A percentile compares a stretch with the other conserved stretches of the same genome.
phyloP scores from a whole-genome alignment of 1,140 invertebrate genomes.

The Bombus haemorrhoidalis region DNA sequence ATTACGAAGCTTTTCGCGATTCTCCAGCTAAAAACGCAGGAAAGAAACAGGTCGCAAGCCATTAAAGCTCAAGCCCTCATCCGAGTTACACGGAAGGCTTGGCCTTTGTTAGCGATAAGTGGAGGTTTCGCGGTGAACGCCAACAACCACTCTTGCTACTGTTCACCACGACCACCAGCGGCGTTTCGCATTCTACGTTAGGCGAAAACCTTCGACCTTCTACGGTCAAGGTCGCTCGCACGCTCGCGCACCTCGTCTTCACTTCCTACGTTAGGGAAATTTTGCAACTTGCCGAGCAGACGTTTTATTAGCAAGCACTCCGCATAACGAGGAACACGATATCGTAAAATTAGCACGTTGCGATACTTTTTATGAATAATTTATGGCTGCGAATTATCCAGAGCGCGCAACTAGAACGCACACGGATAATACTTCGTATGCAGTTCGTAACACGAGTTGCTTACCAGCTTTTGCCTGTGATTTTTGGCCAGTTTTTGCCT shows the following conservation, averaged over 20 bases:
- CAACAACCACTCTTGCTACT: not conserved
- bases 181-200: not conserved
- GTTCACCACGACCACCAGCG: not conserved
- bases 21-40: not conserved
- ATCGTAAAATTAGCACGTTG: not conserved
- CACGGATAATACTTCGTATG: not conserved
- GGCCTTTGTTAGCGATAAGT: conserved; percentile 18
- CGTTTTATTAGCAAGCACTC: not conserved
- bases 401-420: not conserved
- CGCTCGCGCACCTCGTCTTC: not conserved
- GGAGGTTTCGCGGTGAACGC: not conserved
- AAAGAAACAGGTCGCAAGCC: not conserved
- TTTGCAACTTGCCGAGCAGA: not conserved
- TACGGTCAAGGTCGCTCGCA: conserved; percentile 18
- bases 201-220: not conserved
- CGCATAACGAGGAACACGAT: not conserved
- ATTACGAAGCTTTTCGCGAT: not conserved
- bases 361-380: conserved; percentile 31
- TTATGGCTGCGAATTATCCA: not conserved
- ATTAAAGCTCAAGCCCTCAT: not conserved
- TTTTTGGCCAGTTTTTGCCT: not conserved
- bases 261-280: not conserved
- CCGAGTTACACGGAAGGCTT: not conserved
- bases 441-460: not conserved
- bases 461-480: not conserved